Conservation (phyloP, 2,797 vertebrate genomes). For the Catostomus latipinnis region DNA sequence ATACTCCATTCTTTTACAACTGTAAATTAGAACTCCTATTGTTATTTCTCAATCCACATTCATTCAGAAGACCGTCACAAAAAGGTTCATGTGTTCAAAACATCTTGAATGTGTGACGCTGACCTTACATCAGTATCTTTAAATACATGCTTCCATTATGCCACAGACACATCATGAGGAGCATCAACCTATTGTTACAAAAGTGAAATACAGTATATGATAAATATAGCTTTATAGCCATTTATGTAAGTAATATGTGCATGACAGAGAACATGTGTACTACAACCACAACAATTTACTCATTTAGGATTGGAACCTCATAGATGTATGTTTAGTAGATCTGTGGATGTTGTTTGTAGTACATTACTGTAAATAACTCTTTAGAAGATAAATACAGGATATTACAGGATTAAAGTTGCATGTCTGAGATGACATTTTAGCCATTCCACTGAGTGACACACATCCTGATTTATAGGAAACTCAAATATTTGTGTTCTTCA, state of each 20-base stretch:
- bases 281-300: background rate
- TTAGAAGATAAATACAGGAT: background rate
- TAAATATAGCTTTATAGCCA: too few relatives aligned
- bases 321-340: background rate
- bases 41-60: too few relatives aligned
- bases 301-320: background rate
- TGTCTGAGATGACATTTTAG: slow-evolving; percentile 9
- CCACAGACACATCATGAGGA: background rate
- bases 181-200: background rate
- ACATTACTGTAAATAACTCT: background rate
- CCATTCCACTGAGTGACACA: slow-evolving; percentile 8
- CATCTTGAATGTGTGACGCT: background rate
- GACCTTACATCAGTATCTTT: background rate
- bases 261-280: background rate
- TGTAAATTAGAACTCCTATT: too few relatives aligned
- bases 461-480: slow-evolving; percentile 10
- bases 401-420: slow-evolving; percentile 6
- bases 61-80: background rate
- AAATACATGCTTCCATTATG: background rate
- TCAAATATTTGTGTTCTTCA: slow-evolving; percentile 11
- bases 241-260: background rate
- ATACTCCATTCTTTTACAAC: background rate
- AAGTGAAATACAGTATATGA: background rate
- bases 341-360: background rate
- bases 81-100: background rate